These are phyloP conservation scores for Neuroterus valhalla DNA, from an alignment of 1,140 invertebrate genomes.

Conservation along the genomic window DNA sequence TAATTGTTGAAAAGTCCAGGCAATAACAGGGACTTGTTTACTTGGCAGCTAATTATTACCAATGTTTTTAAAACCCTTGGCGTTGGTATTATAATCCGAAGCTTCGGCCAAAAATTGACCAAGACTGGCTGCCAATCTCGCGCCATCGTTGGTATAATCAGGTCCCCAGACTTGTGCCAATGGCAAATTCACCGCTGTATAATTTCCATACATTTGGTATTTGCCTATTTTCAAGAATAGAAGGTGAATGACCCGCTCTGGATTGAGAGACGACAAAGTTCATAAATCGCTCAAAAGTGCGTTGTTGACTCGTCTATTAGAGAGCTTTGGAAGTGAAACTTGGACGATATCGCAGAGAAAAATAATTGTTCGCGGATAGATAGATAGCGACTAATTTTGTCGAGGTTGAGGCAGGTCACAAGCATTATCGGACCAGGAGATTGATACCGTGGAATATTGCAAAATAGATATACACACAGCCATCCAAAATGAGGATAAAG, in stretches of 20 bases:
- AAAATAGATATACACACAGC: constrained; percentile 44
- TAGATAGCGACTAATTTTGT: constrained; percentile 60
- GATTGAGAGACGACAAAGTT: background rate
- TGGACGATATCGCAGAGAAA: constrained; percentile 13
- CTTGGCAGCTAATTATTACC: no score
- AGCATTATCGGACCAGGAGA: constrained; percentile 46
- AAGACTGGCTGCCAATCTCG: no score
- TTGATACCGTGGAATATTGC: constrained; percentile 48
- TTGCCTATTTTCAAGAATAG: background rate
- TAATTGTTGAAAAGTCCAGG: no score
- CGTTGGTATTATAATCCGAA: no score
- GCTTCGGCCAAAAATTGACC: no score
- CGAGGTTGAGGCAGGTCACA: constrained; percentile 68
- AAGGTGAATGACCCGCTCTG: background rate
- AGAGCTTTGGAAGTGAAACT: background rate
- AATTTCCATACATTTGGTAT: background rate
- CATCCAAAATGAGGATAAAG: constrained; percentile 37
- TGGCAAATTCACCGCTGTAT: no score
- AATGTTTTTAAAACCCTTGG: no score
- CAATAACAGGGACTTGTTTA: no score
- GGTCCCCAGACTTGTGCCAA: no score
- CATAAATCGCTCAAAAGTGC: background rate
- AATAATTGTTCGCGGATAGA: constrained; percentile 41
- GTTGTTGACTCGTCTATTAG: constrained; percentile 16
- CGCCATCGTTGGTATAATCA: no score